Base-by-base conservation (phyloP, 2,113 vertebrate species). In the Acrocephalus kingi region DNA sequence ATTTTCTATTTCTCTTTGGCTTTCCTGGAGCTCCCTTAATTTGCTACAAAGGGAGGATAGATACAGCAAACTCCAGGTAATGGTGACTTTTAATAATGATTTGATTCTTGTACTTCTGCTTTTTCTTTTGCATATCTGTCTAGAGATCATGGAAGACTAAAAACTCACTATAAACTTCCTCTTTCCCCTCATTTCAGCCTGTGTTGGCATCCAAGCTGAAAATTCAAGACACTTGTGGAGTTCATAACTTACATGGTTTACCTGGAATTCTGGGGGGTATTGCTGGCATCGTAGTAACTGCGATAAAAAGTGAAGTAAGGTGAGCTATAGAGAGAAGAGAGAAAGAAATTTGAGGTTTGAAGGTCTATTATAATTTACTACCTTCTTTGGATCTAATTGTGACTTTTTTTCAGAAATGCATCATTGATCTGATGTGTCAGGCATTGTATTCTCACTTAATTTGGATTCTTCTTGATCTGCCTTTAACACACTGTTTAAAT, bases 191-290 rank as follows among this genome's bases (percentile, higher is more conserved):
- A 79, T 94, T 97, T 78, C 59, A 99, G 99, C 99, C 99, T 72
- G 54, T 99, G 52, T 79, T 99, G 86, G 98, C 98, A 37, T 97
- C 98, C 52, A 98, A 96, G 39, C 87, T 99, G 96, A 98, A 96
- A 41, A 99, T 99, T 96, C 99, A 99, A 28, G 99, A 99, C 77
- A 99, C 99, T 10, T 99, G 99, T 46, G 99, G 99, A 4, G 98
- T 99, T 73, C 99, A 99, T 96, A 99, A 99, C 94, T 98, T 99
- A 43, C 99, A 99, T 21, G 99, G 99, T n/a, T 98, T 99, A 97
- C 99, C 99, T 48, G 99, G 99, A 46, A 96, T 99, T 86, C 51
- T 99, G 45, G 99, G 99, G 3, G 99, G 99, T 1, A 79, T 99
- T 3, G 98, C 99, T 51, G 97, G 99, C 68, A 98, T 99, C 1